phyloP scores from a whole-genome alignment of 1,140 invertebrate genomes.

The Neelides sp. region DNA sequence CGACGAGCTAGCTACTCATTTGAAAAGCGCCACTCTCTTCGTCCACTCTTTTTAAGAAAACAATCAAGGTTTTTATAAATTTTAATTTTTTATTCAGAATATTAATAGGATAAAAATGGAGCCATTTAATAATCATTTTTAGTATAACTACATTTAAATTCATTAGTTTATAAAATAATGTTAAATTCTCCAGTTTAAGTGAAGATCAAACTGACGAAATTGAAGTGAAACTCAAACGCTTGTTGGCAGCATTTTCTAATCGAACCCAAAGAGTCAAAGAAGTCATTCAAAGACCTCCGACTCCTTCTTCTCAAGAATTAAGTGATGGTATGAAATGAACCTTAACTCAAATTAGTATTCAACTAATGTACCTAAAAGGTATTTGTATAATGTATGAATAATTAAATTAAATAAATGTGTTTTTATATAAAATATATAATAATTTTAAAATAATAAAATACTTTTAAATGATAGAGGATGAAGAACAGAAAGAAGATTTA shows the following conservation, averaged over 20 bases:
- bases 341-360: background rate
- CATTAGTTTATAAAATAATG: no score
- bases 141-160: no score
- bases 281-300: constrained; percentile 46
- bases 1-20: no score
- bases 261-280: constrained; percentile 44
- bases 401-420: background rate
- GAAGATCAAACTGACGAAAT: constrained; percentile 15
- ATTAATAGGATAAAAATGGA: no score
- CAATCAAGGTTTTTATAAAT: background rate
- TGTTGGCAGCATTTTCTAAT: constrained; percentile 46
- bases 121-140: no score
- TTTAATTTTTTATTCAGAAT: no score
- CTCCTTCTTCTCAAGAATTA: constrained; percentile 43
- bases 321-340: constrained; percentile 6
- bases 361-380: background rate
- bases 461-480: no score
- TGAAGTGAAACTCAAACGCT: constrained; percentile 41
- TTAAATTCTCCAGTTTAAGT: constrained; percentile 3
- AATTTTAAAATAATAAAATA: no score
- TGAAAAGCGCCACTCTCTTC: no score
- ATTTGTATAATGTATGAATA: background rate
- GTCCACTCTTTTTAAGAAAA: no score
- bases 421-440: background rate
- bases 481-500: no score